Base-by-base conservation (phyloP, 35 echinoderm and acorn worm species). In the Nesometra sesokonis region DNA sequence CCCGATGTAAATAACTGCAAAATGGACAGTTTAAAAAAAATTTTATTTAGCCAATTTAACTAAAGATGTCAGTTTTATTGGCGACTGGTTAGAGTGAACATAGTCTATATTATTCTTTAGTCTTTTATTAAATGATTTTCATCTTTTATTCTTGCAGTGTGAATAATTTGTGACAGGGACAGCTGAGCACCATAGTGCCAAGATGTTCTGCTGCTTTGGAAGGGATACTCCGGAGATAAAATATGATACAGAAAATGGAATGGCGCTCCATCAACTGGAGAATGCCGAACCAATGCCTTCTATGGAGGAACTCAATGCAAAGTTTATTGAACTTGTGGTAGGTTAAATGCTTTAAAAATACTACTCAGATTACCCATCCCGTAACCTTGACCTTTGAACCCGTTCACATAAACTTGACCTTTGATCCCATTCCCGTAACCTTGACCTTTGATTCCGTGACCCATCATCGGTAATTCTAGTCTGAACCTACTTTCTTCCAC, bases 241-340 rank as follows among this genome's bases (percentile, higher is more conserved):
- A 31, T 89, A 87, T 36, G 90, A 87, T 36, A 85, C 90, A 80
- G 96, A 94, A 77, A 93, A 91, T 86, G 89, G 88, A 37, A 94
- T 94, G 86, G 34, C 89, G 17, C 67, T 99, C 0, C 96, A 94
- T 29, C 91, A 90, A 19, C 86, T 99, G 90, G 86, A 90, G 80
- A 88, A 82, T 17, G 93, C 90, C 15, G 92, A 92, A 43, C 96
- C 93, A 17, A 99, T 99, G 93, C 96, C 96, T 33, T 90, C 96
- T 9, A 67, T 93, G 2, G 96, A 99, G 32, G 96, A 99, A 88
- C 86, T 99, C 35, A 93, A 99, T 77, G 90, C 85, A 37, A 94
- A 94, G 82, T 99, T 99, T 92, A 93, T 83, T 32, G 96, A 99
- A 76, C 96, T 94, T 86, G 92, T 99, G 77, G 96, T 99, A 90